Evolutionary conservation across 2,113 vertebrate genomes (phyloP), one percentile per base, ranked within the genome.

Genomic region (Pangasianodon gigas): DNA sequence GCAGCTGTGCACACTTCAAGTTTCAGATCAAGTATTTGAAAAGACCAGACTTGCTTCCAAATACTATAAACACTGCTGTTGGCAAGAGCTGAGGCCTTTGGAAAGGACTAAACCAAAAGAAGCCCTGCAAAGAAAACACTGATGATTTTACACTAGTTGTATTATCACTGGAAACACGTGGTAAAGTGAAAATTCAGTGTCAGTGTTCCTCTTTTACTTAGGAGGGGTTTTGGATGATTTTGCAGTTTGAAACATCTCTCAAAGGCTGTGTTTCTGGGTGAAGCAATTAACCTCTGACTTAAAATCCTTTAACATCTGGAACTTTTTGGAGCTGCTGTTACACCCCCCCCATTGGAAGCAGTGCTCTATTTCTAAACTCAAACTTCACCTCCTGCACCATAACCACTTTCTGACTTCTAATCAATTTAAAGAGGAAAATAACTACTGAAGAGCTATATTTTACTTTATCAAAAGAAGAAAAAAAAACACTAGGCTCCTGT

Each of bases 361-460:
- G 41, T 71, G 84, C 51, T 85, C 37, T 41, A 44, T 80, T 32
- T 82, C 54, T 86, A 84, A 69, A 82, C 77, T 87, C 67, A 77
- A 62, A 41, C 46, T 88, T 91, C 81, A 86, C 58, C 86, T 86
- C 65, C 71, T 90, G 89, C 89, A 90, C 84, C 89, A 58, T 58
- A 84, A 85, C 80, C 91, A 84, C 91, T 10, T 71, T 92, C 89
- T 62, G 92, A 91, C 56, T 90, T 91, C 67, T 93, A 84, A 75
- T 88, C 91, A 90, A 90, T 93, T 82, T 83, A 87, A 80, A 91
- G 51, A 86, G 37, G 44, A 91, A 89, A 92, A 87, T 92, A 91
- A 95, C 96, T 96, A 96, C 96, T 96, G 96, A 96, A 92, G 89
- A 94, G 62, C 80, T 89, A 82, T 86, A 88, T 90, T 56, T 65